Conservation (phyloP, 2,888 invertebrate genomes). For the Eugnorisma glareosa region DNA sequence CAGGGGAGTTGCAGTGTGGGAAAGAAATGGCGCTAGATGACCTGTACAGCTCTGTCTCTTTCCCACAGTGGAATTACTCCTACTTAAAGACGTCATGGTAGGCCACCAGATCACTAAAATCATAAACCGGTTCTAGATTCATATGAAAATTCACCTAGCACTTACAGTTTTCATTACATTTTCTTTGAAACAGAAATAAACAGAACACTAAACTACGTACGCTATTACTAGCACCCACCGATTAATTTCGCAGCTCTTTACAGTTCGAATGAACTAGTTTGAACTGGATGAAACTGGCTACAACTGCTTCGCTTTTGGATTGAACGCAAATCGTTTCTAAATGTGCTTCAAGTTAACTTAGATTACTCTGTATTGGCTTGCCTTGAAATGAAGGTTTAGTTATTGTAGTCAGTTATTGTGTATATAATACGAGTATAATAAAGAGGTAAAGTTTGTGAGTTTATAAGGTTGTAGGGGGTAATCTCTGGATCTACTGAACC, state of each 20-base stretch:
- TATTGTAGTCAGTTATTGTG: too few relatives aligned
- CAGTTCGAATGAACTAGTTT: conserved; percentile 56
- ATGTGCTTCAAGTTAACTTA: conserved; percentile 52
- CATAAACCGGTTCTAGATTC: neutral
- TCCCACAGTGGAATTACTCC: too few relatives aligned
- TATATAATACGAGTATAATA: too few relatives aligned
- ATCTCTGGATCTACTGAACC: too few relatives aligned
- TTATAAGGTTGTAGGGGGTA: too few relatives aligned
- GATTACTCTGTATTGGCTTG: conserved; percentile 48
- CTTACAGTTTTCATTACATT: neutral
- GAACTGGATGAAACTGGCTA: conserved; percentile 58
- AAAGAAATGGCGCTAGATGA: too few relatives aligned
- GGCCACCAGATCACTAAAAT: too few relatives aligned
- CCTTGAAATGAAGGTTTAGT: conserved; percentile 19
- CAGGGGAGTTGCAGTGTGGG: too few relatives aligned
- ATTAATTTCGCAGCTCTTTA: conserved; percentile 46
- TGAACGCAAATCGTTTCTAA: conserved; percentile 56
- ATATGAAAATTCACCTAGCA: neutral
- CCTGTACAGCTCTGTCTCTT: too few relatives aligned
- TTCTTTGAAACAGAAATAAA: neutral
- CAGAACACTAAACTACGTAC: conserved; percentile 26
- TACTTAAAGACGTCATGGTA: too few relatives aligned
- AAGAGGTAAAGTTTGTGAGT: too few relatives aligned
- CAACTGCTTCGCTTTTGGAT: conserved; percentile 60
- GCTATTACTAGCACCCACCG: conserved; percentile 26